Base-by-base conservation (phyloP, 2,888 invertebrate genomes). In the Lepidocyrtoides sp. region DNA sequence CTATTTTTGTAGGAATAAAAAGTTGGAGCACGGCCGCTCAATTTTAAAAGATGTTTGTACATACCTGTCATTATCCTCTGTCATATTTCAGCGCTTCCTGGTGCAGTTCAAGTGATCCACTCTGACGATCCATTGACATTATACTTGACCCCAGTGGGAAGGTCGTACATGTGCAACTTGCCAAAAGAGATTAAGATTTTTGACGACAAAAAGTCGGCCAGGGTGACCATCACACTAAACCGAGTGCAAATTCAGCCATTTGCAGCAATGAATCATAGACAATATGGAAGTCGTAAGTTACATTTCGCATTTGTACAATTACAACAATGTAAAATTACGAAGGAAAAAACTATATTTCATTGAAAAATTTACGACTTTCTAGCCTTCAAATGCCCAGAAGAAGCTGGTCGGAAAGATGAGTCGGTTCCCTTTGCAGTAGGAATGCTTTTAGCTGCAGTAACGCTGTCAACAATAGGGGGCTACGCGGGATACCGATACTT, bases 401-500 rank as follows among this genome's bases (percentile, higher is more conserved):
- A 96, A 51, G 95, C 96, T 81, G 96, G 96, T 92, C 95, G 95
- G 44, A 96, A 95, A 10, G 98, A 98, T 94, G 98, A 98, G 95
- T 97, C 98, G 0, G 98, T 98, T 0, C 98, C 98, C 0, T 96
- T 98, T 10, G 96, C 98, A 57, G 96, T 98, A 57, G 98, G 98
- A 0, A 97, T 98, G 0, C 97, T 98, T 0, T 95, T 98, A 41
- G 98, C 98, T 0, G 96, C 98, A 36, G 97, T 97, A 0, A 97
- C 98, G 0, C 96, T 98, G 0, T 96, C 97, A 17, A 98, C 98
- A 0, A 96, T 98, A 26, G 96, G 97, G 1, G 98, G 98, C 0
- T 98, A 98, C 95, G 98, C 98, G 0, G 96, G 97, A 87, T 98
- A 97, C 96, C 97, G 98, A 94, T 98, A 98, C 95, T 96, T 98